Conservation (phyloP, 2,797 vertebrate species). For the Tinamus major region DNA sequence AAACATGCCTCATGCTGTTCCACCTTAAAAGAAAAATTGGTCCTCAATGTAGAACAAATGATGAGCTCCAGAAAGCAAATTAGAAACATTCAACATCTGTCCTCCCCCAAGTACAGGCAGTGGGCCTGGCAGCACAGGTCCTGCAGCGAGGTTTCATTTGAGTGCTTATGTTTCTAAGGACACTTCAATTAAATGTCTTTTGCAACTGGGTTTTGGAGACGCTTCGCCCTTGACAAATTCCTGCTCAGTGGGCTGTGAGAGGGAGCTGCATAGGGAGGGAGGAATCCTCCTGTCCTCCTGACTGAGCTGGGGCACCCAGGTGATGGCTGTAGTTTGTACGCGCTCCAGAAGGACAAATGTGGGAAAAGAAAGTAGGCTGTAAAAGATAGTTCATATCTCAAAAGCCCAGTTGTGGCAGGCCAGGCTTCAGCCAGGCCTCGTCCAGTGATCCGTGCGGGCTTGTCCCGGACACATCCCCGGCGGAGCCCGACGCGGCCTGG, state of each 20-base stretch:
- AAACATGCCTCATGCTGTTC: conserved; percentile 42
- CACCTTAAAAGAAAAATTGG: conserved; percentile 63
- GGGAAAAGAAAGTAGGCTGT: neutral
- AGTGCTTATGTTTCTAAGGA: neutral
- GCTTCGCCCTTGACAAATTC: neutral
- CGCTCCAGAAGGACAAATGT: neutral
- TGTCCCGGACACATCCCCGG: neutral
- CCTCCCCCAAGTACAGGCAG: neutral
- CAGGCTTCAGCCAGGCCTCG: neutral
- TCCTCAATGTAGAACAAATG: neutral
- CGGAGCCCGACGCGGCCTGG: neutral
- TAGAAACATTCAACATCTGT: conserved; percentile 56
- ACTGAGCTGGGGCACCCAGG: too few species aligned
- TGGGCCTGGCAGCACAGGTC: neutral
- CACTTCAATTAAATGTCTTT: neutral
- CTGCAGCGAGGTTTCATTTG: neutral
- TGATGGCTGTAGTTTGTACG: neutral
- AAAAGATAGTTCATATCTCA: fast-evolving
- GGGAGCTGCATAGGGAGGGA: neutral
- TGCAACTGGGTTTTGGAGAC: neutral
- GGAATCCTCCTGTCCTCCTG: neutral
- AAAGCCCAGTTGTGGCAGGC: neutral
- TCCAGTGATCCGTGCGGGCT: neutral
- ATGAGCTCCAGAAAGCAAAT: conserved; percentile 53
- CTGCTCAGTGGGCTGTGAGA: neutral